Conservation (phyloP, 2,888 invertebrate genomes). For the Aquatica leii region DNA sequence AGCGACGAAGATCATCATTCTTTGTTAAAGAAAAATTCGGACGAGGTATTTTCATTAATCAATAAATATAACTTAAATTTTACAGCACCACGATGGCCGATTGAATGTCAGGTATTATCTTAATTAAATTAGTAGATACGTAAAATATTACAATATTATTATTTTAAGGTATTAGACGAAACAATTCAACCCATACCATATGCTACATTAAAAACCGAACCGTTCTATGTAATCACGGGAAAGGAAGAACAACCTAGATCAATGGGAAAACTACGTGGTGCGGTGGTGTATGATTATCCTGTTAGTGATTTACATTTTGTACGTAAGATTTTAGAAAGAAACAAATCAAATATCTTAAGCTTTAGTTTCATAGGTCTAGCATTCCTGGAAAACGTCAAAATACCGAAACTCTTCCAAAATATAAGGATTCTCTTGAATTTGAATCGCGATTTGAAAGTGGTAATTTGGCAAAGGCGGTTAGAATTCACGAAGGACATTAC, state of each 20-base stretch:
- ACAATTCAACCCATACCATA: conserved; percentile 80
- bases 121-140: not conserved
- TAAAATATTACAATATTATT: not conserved
- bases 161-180: conserved; percentile 78
- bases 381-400: conserved; percentile 80
- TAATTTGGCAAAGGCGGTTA: conserved; percentile 88
- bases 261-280: conserved; percentile 86
- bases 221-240: conserved; percentile 80
- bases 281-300: conserved; percentile 83
- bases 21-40: conserved; percentile 75
- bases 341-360: conserved; percentile 11
- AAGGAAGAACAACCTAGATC: conserved; percentile 85
- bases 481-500: conserved; percentile 89
- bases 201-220: conserved; percentile 77
- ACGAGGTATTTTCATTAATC: conserved; percentile 68
- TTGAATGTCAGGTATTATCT: conserved; percentile 80
- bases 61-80: conserved; percentile 58
- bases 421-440: conserved; percentile 80
- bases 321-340: conserved; percentile 69
- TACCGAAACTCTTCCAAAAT: too few species aligned
- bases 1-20: conserved; percentile 57
- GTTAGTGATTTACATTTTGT: conserved; percentile 71
- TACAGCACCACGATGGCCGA: conserved; percentile 86
- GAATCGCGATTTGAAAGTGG: conserved; percentile 96
- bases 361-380: conserved; percentile 84